Base-by-base conservation (phyloP, 2,113 vertebrate species). In the Tetrao urogallus region DNA sequence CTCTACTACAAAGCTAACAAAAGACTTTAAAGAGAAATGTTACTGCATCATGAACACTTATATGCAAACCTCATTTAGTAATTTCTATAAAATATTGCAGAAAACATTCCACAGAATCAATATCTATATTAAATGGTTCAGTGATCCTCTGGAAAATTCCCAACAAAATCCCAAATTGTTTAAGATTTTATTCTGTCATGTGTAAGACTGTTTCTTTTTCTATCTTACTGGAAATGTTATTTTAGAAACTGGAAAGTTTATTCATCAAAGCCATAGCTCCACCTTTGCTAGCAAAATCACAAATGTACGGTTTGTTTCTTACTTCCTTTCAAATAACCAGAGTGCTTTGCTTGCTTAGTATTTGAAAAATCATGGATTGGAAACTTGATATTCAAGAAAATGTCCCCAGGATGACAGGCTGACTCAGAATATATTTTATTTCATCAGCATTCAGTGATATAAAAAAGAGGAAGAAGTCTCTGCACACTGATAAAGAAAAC, bases 111-210 rank as follows among this genome's bases (percentile, higher is more conserved):
- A 54, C 40, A 75, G 79, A 89, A 90, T 22, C 43, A 61, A 85
- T 24, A 70, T 17, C 43, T 65, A 9, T 34, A n/a, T 50, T 72
- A 65, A 90, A 69, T 32, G 40, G 12, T 76, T 85, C 50, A 69
- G 19, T 24, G 54, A 66, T 84, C 36, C 16, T 91, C 80, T 81
- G 67, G 67, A 89, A 87, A 91, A 70, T 91, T 92, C n/a, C 34
- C 73, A 52, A 57, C 43, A 82, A 79, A n/a, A 75, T 63, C 27
- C 18, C 52, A 27, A 38, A 42, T n/a, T 64, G 25, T 21, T 77
- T 36, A 43, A 92, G 54, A 57, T 67, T 64, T 82, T 71, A 80
- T 87, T 87, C 36, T 66, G 28, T 60, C 38, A 67, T 15, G 38
- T 66, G 38, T 19, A 71, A 78, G 18, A 43, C 13, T 42, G 10